Base-by-base conservation (phyloP, 2,888 invertebrate genomes). In the Phasia obesa region DNA sequence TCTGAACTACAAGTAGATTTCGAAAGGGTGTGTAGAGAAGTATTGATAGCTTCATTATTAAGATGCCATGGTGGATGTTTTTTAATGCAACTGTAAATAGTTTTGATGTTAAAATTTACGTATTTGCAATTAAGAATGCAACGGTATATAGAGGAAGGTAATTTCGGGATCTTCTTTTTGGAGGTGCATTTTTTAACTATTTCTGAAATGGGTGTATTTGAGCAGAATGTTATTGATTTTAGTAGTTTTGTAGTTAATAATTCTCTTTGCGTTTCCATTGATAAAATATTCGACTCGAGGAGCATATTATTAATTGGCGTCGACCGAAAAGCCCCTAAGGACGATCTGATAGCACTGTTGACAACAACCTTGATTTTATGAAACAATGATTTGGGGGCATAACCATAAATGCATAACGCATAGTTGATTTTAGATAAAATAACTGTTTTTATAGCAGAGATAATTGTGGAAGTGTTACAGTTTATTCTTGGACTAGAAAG, bases 261-360 rank as follows among this genome's bases (percentile, higher is more conserved):
- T 9, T 71, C 59, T 23, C 42, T 23, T 31, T 25, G 53, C 7
- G 42, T 23, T 47, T 62, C 64, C 9, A 79, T 38, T 7, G 74
- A 23, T n/a, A 42, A n/a, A 6, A 73, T 55, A 27, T 60, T 60
- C 0, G 70, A 25, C 53, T 82, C 80, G 19, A 25, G 76, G 4
- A 80, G 57, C 47, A 82, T 53, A 19, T 82, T 84, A 21, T 78
- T 62, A 6, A 78, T 77, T 6, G 78, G 81, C 4, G 81, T 78
- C 0, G 83, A 23, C 3, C 74, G 51, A 44, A 57, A 84, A 4
- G 77, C 70, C 7, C 65, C 60, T 3, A 84, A 17, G 9, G 73
- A 15, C 1, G 31, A 15, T 49, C 81, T 57, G 0, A 73, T 15
- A 11, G 84, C 74, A n/a, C n/a, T n/a, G 2, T 83, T 60, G 9